These are phyloP conservation scores for Ctenicera cuprea DNA, from an alignment of 2,888 invertebrate genomes.

Conservation along the genomic window DNA sequence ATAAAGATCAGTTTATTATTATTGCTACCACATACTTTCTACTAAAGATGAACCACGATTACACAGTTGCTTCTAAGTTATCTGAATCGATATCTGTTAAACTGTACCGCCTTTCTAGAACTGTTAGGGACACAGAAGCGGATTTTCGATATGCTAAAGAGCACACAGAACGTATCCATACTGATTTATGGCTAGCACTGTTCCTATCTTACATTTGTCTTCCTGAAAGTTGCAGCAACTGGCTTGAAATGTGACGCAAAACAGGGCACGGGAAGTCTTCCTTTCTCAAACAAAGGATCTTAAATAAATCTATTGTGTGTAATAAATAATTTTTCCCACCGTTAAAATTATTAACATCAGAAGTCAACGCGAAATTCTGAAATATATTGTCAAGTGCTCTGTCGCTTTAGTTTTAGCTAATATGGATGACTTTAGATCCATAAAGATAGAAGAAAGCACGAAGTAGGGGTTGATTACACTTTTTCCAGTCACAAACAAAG, in stretches of 20 bases:
- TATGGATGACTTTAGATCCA: too few species aligned
- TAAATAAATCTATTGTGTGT: neutral
- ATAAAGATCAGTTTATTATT: too few species aligned
- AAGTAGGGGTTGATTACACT: conserved; percentile 4
- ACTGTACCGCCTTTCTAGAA: neutral
- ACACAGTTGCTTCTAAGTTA: too few species aligned
- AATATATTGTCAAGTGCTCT: too few species aligned
- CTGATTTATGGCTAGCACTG: conserved; percentile 35
- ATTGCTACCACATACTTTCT: too few species aligned
- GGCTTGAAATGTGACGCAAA: conserved; percentile 22
- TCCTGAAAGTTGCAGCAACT: conserved; percentile 31
- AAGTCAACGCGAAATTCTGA: too few species aligned
- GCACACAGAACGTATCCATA: conserved; percentile 35
- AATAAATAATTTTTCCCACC: neutral
- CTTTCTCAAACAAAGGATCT: neutral
- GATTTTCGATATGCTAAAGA: conserved; percentile 35
- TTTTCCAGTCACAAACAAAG: conserved; percentile 24
- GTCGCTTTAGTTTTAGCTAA: too few species aligned
- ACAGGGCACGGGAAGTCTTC: neutral
- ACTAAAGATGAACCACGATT: too few species aligned
- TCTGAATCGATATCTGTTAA: neutral
- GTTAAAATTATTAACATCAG: neutral
- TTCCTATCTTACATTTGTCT: conserved; percentile 37
- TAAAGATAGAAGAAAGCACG: neutral
- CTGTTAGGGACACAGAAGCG: neutral